Conservation (phyloP, 2,888 invertebrate genomes). For the Xylota sylvarum region DNA sequence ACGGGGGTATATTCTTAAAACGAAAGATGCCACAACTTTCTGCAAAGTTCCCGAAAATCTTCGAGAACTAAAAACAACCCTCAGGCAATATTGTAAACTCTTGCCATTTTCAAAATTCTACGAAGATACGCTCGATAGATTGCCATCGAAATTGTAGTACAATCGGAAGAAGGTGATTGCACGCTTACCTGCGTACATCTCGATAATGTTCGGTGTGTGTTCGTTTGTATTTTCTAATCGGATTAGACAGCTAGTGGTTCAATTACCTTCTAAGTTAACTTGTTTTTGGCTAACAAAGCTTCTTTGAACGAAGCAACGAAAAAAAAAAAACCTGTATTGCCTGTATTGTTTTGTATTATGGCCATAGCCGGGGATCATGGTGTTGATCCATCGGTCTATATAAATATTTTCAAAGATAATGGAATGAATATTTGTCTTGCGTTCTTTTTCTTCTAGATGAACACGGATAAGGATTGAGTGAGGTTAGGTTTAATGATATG, state of each 20-base stretch:
- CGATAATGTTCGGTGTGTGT: slow-evolving; percentile 66
- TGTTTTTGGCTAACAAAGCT: slow-evolving; percentile 66
- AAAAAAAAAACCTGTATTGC: slow-evolving; percentile 10
- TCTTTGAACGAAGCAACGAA: slow-evolving; percentile 31
- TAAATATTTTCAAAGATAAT: slow-evolving; percentile 43
- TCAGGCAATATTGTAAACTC: slow-evolving; percentile 82
- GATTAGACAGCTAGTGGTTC: slow-evolving; percentile 58
- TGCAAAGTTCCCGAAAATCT: slow-evolving; percentile 50
- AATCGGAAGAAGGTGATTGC: slow-evolving; percentile 54
- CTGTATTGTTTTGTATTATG: slow-evolving; percentile 47
- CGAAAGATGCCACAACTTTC: slow-evolving; percentile 76
- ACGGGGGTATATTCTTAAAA: slow-evolving; percentile 81
- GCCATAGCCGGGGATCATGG: slow-evolving; percentile 30
- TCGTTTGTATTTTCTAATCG: slow-evolving; percentile 65
- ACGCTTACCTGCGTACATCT: slow-evolving; percentile 50
- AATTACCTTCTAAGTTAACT: slow-evolving; percentile 64
- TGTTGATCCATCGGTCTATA: slow-evolving; percentile 28
- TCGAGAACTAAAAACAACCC: slow-evolving; percentile 52
- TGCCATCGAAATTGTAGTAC: slow-evolving; percentile 83
- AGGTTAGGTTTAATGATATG: slow-evolving; percentile 4
- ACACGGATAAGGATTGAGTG: background rate
- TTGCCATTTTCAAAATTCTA: slow-evolving; percentile 83
- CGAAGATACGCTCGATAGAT: slow-evolving; percentile 79
- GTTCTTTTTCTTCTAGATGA: slow-evolving; percentile 21
- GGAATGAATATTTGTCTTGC: background rate